A percentile compares a stretch with the other conserved stretches of the same genome.
These are phyloP conservation scores for Drosophila monieri DNA, from an alignment of 2,888 invertebrate species.

Conservation along the genomic window DNA sequence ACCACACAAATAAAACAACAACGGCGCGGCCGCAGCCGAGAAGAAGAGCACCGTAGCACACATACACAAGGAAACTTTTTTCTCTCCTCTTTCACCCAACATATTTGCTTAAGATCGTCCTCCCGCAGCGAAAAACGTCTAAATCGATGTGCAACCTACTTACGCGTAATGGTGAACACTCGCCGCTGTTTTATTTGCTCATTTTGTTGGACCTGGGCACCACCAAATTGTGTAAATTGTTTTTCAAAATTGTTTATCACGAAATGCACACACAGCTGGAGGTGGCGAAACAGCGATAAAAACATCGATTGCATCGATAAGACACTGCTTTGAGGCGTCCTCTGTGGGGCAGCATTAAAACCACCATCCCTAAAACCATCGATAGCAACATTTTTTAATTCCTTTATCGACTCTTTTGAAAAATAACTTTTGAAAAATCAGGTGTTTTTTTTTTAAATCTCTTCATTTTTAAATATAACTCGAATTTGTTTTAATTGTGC, in stretches of 20 bases:
- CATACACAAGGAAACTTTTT: slow-evolving; percentile 48
- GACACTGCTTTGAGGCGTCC: background rate
- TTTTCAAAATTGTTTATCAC: slow-evolving; percentile 77
- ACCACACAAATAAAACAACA: slow-evolving; percentile 46
- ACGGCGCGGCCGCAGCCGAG: slow-evolving; percentile 49
- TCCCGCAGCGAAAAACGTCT: slow-evolving; percentile 47
- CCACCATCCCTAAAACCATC: background rate
- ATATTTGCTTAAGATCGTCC: slow-evolving; percentile 57
- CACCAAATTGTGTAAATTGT: slow-evolving; percentile 60
- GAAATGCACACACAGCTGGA: slow-evolving; percentile 66
- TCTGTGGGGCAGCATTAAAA: background rate
- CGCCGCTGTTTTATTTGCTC: slow-evolving; percentile 43
- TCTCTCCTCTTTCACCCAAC: slow-evolving; percentile 60
- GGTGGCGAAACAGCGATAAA: background rate
- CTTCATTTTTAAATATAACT: background rate
- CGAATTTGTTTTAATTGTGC: no score
- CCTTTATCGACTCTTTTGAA: background rate
- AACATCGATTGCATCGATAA: background rate
- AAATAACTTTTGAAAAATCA: no score
- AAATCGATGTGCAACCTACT: slow-evolving; percentile 61
- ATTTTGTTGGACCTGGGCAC: slow-evolving; percentile 58
- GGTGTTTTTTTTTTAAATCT: no score
- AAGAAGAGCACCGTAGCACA: slow-evolving; percentile 59
- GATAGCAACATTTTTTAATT: background rate
- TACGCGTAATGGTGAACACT: slow-evolving; percentile 62